These are phyloP conservation scores for Chrysomallon squamiferum DNA, from an alignment of 1,140 invertebrate genomes.

Conservation along the genomic window DNA sequence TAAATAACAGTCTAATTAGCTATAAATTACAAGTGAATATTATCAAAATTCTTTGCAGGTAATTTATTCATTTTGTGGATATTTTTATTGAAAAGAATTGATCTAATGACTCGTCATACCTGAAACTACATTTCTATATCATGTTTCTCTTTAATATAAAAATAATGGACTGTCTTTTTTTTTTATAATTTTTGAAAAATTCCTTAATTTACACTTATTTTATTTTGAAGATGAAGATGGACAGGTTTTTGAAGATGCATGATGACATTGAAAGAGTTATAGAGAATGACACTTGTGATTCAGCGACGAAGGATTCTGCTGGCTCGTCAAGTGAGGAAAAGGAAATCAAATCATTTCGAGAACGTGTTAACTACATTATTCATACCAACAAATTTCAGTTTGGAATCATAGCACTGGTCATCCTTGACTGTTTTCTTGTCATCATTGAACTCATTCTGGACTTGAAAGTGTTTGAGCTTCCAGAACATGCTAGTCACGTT, in stretches of 20 bases:
- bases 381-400: conserved; percentile 61
- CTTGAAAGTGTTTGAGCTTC: conserved; percentile 47
- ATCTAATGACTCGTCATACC: too few relatives aligned
- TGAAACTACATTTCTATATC: too few relatives aligned
- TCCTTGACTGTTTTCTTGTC: conserved; percentile 58
- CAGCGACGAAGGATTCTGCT: conserved; percentile 50
- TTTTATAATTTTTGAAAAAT: too few relatives aligned
- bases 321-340: conserved; percentile 45
- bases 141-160: too few relatives aligned
- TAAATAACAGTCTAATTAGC: too few relatives aligned
- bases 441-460: conserved; percentile 59
- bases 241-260: conserved; percentile 56
- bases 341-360: conserved; percentile 37
- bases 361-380: conserved; percentile 43
- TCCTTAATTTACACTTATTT: too few relatives aligned
- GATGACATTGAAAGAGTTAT: conserved; percentile 61
- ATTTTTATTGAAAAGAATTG: too few relatives aligned
- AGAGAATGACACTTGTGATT: conserved; percentile 59
- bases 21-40: too few relatives aligned
- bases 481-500: conserved; percentile 26
- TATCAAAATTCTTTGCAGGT: too few relatives aligned
- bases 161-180: too few relatives aligned
- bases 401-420: conserved; percentile 54
- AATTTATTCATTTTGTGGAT: too few relatives aligned
- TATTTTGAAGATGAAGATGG: too few relatives aligned